phyloP scores from a whole-genome alignment of 35 echinoderm and acorn worm species.

The Apostichopus japonicus region DNA sequence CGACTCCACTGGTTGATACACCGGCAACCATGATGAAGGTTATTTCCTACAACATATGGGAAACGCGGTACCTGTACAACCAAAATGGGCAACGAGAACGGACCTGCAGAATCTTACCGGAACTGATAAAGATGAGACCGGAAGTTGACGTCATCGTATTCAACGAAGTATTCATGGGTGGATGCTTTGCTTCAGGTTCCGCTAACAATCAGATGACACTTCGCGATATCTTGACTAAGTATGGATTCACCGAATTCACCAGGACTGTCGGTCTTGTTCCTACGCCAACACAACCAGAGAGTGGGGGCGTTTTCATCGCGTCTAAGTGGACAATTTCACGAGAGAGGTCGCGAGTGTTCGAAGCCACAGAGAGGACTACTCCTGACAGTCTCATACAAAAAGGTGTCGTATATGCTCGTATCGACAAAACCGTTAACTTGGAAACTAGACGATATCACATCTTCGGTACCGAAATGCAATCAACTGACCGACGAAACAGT shows the following conservation, averaged over 20 bases:
- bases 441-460: constrained; percentile 55
- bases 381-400: constrained; percentile 67
- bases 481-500: constrained; percentile 12
- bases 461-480: constrained; percentile 74
- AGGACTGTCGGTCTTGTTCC: constrained; percentile 60
- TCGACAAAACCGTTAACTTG: constrained; percentile 63
- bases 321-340: constrained; percentile 73
- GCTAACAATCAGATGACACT: constrained; percentile 31
- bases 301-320: constrained; percentile 74
- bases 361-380: constrained; percentile 44
- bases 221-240: constrained; percentile 69
- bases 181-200: constrained; percentile 61
- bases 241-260: constrained; percentile 71
- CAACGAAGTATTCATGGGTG: constrained; percentile 85
- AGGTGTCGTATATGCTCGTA: constrained; percentile 66
- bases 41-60: constrained; percentile 72
- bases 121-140: constrained; percentile 50
- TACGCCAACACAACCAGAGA: constrained; percentile 59
- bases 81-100: constrained; percentile 75
- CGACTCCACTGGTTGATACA: constrained; percentile 49
- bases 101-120: constrained; percentile 63
- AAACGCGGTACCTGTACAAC: constrained; percentile 63
- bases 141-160: constrained; percentile 81
- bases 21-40: constrained; percentile 64
- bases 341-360: constrained; percentile 65